A percentile compares a stretch with the other conserved stretches of the same genome.
Conservation (phyloP, 2,888 invertebrate genomes). For the Psococerastis gibbosa region DNA sequence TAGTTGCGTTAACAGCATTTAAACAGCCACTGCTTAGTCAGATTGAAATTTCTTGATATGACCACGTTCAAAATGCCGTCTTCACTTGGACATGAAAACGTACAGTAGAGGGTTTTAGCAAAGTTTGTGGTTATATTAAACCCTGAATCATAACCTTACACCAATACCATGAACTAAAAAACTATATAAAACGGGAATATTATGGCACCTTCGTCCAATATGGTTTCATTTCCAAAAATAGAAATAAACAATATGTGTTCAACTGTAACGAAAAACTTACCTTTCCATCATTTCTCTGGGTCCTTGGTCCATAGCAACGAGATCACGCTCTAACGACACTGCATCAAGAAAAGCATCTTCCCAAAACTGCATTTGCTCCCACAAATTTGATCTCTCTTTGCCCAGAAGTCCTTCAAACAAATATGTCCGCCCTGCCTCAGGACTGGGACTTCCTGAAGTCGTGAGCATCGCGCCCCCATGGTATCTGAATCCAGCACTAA, state of each 20-base stretch:
- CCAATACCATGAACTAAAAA: background rate
- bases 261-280: conserved; percentile 22
- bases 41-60: too few species aligned
- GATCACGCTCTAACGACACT: conserved; percentile 90
- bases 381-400: conserved; percentile 70
- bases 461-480: conserved; percentile 70
- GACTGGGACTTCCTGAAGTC: conserved; percentile 65
- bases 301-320: conserved; percentile 99
- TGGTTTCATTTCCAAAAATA: too few species aligned
- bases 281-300: conserved; percentile 98
- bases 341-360: conserved; percentile 98
- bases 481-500: conserved; percentile 72
- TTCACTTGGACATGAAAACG: too few species aligned
- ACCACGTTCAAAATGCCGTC: too few species aligned
- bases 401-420: conserved; percentile 60
- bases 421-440: conserved; percentile 76
- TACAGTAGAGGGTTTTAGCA: too few species aligned
- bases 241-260: too few species aligned
- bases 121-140: too few species aligned
- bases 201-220: too few species aligned
- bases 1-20: too few species aligned
- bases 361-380: conserved; percentile 99
- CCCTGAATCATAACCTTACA: background rate
- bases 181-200: too few species aligned
- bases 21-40: too few species aligned